Percentiles rank a stretch among this genome's conserved stretches.
Evolutionary conservation across 2,888 invertebrate species (phyloP).

Genomic region (Scaeva pyrastri): DNA sequence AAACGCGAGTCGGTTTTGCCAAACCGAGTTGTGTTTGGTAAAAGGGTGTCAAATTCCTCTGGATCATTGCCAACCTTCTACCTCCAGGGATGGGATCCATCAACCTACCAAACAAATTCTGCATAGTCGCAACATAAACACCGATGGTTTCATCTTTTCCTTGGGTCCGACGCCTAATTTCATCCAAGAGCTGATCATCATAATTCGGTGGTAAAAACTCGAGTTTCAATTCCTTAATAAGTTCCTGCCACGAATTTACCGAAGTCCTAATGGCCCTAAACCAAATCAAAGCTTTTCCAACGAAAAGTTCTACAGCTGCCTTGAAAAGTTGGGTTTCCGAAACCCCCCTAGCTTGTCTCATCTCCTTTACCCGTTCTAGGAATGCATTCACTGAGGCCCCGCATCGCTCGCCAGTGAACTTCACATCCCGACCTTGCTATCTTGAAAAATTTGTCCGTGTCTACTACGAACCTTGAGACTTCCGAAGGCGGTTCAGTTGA

Average conservation of each 20-base stretch:
- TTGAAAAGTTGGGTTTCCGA: neutral
- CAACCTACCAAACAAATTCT: slow-evolving; percentile 3
- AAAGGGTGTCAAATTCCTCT: slow-evolving; percentile 9
- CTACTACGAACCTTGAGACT: neutral
- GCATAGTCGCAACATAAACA: neutral
- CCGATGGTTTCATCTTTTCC: neutral
- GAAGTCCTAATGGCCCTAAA: neutral
- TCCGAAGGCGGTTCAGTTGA: neutral
- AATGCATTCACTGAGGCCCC: neutral
- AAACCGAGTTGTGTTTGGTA: slow-evolving; percentile 6
- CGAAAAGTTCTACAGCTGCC: neutral
- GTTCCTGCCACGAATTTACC: neutral
- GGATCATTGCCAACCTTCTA: slow-evolving; percentile 15
- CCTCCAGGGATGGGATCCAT: neutral
- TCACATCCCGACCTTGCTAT: neutral
- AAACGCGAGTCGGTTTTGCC: neutral
- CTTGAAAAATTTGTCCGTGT: neutral
- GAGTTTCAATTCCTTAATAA: neutral
- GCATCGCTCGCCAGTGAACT: neutral
- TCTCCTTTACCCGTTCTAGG: neutral
- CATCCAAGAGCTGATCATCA: no score
- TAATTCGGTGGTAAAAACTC: slow-evolving; percentile 15
- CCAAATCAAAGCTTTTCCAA: neutral
- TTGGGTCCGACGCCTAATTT: slow-evolving; percentile 2
- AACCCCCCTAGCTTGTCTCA: neutral